Percentiles rank a stretch among this genome's conserved stretches.
These are phyloP conservation scores for Oenanthe oenanthe DNA, from an alignment of 2,113 vertebrate genomes.

Conservation along the genomic window DNA sequence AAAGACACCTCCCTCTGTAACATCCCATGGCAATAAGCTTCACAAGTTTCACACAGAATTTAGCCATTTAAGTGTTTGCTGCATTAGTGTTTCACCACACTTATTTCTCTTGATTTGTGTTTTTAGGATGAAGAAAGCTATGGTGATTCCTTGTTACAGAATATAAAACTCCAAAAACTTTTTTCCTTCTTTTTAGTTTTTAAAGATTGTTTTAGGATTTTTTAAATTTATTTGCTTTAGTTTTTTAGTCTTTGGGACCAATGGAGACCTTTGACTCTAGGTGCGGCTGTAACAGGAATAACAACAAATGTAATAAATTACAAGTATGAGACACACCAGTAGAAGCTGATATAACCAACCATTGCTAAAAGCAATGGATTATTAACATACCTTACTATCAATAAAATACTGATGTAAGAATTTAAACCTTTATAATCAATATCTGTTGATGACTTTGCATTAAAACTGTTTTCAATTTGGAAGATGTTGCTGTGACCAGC, in stretches of 20 bases:
- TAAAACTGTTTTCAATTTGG: neutral
- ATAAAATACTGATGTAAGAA: neutral
- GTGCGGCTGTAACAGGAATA: neutral
- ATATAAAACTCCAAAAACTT: neutral
- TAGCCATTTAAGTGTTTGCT: neutral
- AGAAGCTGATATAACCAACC: neutral
- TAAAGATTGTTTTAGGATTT: accelerated
- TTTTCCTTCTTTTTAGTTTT: neutral
- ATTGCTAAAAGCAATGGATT: neutral
- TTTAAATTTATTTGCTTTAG: neutral
- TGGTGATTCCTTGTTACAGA: neutral
- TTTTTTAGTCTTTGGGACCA: neutral
- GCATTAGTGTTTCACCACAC: neutral
- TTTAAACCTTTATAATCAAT: neutral
- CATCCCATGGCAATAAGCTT: neutral
- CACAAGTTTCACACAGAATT: neutral
- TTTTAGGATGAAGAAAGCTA: neutral
- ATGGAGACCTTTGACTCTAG: accelerated
- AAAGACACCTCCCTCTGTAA: neutral
- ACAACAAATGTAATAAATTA: neutral
- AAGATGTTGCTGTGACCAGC: neutral
- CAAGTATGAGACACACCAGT: neutral
- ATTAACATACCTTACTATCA: neutral
- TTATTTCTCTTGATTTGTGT: neutral
- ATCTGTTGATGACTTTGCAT: neutral